Evolutionary conservation across 1,140 invertebrate genomes (phyloP), one percentile per base, ranked within the genome.

Genomic region (Drosophila ananassae): DNA sequence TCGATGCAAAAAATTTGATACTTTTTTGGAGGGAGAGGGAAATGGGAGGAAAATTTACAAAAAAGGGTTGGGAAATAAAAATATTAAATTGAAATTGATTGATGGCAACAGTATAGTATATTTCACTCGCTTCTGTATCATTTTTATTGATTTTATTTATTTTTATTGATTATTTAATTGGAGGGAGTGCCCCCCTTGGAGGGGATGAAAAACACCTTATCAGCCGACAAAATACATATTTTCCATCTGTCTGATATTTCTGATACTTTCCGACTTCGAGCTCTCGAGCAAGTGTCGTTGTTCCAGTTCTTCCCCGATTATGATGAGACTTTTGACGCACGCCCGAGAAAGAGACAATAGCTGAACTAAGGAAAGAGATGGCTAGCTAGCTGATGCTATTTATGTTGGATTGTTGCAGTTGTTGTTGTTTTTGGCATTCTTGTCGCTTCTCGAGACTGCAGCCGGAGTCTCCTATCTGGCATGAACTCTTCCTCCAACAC

Each of bases 271-370:
- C 12, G 25, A 21, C 50, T 30, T 50, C 30, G 17, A 53, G 46
- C 46, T n/a, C 25, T 28, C 25, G 25, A 53, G 46, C 46, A 60
- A 64, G 72, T 57, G 60, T 74, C 47, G 73, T 80, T 77, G 80
- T 85, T 85, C 80, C 80, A 84, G 81, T 84, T 84, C 80, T 81
- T 81, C 17, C 32, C 28, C 47, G 62, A 68, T 68, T 41, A 68
- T 68, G 52, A 68, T 6, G n/a, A 12, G 80, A 85, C 80, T 80
- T 73, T 84, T 85, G 82, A 85, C 80, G 73, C 77, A 64, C 72
- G 25, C 2, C 47, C 13, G 63, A 25, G 25, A 64, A 10, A 50
- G 56, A 55, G 28, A 62, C 48, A 39, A 13, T 34, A 3, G 13
- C 34, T 22, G 9, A 12, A 6, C 22, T 17, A 21, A 9, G n/a